phyloP scores from a whole-genome alignment of 2,113 vertebrate species.

The Elanus axillaris region DNA sequence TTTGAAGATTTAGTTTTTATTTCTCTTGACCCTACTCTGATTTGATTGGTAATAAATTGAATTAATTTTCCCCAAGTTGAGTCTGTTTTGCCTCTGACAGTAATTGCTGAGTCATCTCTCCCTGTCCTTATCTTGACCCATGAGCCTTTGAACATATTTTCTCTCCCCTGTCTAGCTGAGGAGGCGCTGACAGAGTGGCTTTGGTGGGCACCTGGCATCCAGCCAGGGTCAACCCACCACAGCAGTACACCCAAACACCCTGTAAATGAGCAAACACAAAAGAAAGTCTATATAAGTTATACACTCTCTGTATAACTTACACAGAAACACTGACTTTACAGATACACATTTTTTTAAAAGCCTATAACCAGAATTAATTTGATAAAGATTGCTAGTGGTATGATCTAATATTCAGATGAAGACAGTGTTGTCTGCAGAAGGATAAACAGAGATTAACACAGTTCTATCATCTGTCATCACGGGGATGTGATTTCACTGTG shows the following conservation, averaged over 20 bases:
- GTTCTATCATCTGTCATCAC: neutral
- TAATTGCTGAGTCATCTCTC: neutral
- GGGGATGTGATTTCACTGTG: neutral
- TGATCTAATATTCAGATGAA: neutral
- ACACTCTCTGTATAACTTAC: rapidly evolving
- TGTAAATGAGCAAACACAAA: neutral
- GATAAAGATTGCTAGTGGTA: neutral
- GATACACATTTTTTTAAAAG: neutral
- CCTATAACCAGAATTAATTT: neutral
- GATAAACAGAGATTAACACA: neutral
- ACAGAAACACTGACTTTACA: neutral
- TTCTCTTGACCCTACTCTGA: neutral
- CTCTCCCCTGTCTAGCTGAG: neutral
- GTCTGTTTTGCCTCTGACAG: neutral
- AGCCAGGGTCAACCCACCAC: neutral
- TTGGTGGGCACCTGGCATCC: neutral
- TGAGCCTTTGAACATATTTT: neutral
- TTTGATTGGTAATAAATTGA: neutral
- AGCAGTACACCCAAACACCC: neutral
- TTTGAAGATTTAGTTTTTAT: neutral
- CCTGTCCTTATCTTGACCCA: neutral
- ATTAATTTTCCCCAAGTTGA: neutral
- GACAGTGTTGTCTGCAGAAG: neutral
- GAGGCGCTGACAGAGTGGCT: neutral
- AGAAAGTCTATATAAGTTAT: neutral